Base-by-base conservation (phyloP, 2,888 invertebrate species). In the Bellardia bayeri region DNA sequence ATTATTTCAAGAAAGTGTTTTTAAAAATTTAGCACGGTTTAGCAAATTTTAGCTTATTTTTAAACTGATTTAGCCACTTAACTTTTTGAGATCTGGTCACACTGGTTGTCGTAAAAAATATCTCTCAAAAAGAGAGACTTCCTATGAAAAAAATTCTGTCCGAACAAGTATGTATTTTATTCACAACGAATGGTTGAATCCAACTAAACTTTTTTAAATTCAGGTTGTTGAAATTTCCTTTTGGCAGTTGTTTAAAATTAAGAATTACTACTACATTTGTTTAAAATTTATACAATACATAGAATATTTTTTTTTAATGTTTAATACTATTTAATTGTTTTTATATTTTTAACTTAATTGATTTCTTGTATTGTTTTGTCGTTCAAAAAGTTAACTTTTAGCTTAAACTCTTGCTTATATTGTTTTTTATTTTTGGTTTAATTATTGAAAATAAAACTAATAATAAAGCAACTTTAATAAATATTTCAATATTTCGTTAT, bases 331-430 rank as follows among this genome's bases (percentile, higher is more conserved):
- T 68, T 30, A 30, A 42, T 23, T 66, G 16, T 23, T 2, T 23
- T 66, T 66, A n/a, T 40, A 16, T 42, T 66, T 42, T 42, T 23
- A 7, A 23, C 49, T 33, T 51, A 69, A 69, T 33, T 51, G n/a
- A n/a, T 69, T 51, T 51, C 3, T 69, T 14, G 30, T 49, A 23
- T 45, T 23, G 61, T 61, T 66, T 66, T 64, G 45, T 66, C 66
- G 6, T 66, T 66, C 49, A 14, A 64, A 69, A 69, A 69, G 69
- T 69, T 69, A 51, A 69, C 51, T 69, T 69, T 49, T 16, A 8
- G 33, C 14, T 51, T 33, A 30, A 30, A 33, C 2, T 23, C 5
- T 45, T 45, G 23, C 1, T 23, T 23, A 23, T 23, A 23, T 23
- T 23, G 23, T 45, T 45, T 23, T 23, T 42, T 23, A 58, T 58